Evolutionary conservation across 2,797 vertebrate species (phyloP).

Genomic region (Trematomus bernacchii): DNA sequence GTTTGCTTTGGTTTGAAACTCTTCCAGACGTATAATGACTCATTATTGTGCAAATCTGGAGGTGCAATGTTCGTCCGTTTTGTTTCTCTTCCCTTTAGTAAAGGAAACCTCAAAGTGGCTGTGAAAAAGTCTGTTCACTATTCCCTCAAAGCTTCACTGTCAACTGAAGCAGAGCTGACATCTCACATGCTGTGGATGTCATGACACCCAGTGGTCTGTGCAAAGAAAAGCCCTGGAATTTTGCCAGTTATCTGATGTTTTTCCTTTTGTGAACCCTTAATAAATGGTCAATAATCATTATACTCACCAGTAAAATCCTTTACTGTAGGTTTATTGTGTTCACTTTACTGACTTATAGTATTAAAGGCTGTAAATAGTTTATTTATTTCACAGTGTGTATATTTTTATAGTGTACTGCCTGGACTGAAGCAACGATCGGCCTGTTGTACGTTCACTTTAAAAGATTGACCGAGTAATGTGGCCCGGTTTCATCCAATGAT

Average conservation of each 20-base stretch:
- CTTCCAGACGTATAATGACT: no score
- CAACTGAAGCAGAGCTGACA: slow-evolving; percentile 25
- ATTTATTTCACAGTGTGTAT: not conserved
- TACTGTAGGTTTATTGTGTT: not conserved
- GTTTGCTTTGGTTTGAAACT: no score
- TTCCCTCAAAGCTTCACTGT: slow-evolving; percentile 23
- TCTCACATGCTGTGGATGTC: slow-evolving; percentile 26
- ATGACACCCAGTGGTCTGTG: slow-evolving; percentile 55
- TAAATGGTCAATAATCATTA: no score
- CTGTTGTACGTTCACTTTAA: slow-evolving; percentile 77
- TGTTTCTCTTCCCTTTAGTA: not conserved
- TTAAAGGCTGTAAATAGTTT: not conserved
- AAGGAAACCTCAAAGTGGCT: slow-evolving; percentile 9
- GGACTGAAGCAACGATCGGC: not conserved
- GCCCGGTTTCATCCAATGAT: slow-evolving; percentile 63
- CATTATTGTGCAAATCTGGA: no score
- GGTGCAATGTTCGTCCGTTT: no score
- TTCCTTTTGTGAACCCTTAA: not conserved
- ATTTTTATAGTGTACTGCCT: not conserved
- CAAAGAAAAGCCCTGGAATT: slow-evolving; percentile 65
- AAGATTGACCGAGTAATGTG: slow-evolving; percentile 70
- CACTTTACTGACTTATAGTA: not conserved
- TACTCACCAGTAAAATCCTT: not conserved
- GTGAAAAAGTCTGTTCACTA: not conserved
- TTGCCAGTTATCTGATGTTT: not conserved